Percentiles rank a stretch among this genome's conserved stretches.
phyloP scores from a whole-genome alignment of 2,113 vertebrate species.

The Oreochromis tanganicae region DNA sequence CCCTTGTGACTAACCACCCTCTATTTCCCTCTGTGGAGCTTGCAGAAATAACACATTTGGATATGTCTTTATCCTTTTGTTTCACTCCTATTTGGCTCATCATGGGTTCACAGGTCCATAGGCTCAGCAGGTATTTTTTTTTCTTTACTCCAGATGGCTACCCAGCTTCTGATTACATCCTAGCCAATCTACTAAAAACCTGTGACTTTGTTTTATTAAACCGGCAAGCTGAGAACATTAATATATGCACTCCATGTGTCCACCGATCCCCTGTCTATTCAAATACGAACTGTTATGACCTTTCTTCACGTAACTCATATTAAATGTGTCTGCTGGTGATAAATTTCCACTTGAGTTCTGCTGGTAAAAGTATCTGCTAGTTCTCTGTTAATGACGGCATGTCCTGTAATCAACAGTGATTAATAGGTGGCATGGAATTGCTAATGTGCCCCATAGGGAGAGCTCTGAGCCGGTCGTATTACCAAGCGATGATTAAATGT shows the following conservation, averaged over 20 bases:
- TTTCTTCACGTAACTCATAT: not conserved
- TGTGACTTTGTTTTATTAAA: not conserved
- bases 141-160: not conserved
- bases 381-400: constrained; percentile 37
- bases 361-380: constrained; percentile 29
- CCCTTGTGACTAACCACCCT: not conserved
- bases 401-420: constrained; percentile 56
- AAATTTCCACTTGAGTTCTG: constrained; percentile 3
- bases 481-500: constrained; percentile 55
- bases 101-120: not conserved
- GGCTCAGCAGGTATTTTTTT: not conserved
- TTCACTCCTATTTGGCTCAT: not conserved
- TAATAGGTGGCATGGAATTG: constrained; percentile 49
- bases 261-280: not conserved
- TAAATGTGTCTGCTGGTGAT: constrained; percentile 11
- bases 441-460: constrained; percentile 49
- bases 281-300: not conserved
- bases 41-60: not conserved
- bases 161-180: not conserved
- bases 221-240: not conserved
- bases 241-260: not conserved
- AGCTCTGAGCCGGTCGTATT: constrained; percentile 27
- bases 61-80: not conserved
- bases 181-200: not conserved
- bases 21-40: not conserved